Conservation (phyloP, 2,888 invertebrate species). For the Lasioglossum leucozonium region DNA sequence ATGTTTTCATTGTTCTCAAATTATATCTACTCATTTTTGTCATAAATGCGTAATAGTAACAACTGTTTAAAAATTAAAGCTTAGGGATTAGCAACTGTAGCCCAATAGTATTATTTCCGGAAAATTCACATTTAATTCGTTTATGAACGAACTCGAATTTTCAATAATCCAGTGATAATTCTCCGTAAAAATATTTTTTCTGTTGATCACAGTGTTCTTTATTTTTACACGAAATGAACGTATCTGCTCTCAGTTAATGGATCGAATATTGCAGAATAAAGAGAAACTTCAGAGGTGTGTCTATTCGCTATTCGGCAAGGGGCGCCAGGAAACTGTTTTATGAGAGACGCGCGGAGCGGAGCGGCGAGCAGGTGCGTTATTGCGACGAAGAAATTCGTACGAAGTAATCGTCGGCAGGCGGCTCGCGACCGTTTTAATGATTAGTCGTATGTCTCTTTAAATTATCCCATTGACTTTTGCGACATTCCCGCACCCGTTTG, state of each 20-base stretch:
- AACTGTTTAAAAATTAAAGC: too few relatives aligned
- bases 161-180: too few relatives aligned
- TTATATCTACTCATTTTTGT: too few relatives aligned
- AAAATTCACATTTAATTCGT: too few relatives aligned
- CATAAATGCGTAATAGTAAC: too few relatives aligned
- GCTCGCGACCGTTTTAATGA: neutral
- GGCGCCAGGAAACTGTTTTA: neutral
- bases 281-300: neutral
- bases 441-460: constrained; percentile 3
- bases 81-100: too few relatives aligned
- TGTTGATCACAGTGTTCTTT: neutral
- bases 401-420: neutral
- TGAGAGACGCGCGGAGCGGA: neutral
- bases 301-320: neutral
- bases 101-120: too few relatives aligned
- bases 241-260: neutral
- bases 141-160: too few relatives aligned
- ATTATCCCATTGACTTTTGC: constrained; percentile 18
- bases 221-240: too few relatives aligned
- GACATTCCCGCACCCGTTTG: neutral
- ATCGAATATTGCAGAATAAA: neutral
- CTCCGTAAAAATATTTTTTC: too few relatives aligned
- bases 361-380: constrained; percentile 11
- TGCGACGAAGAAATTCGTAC: neutral
- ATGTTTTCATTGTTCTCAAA: too few relatives aligned